phyloP scores from a whole-genome alignment of 2,888 invertebrate genomes.

The Podabrus alpinus region DNA sequence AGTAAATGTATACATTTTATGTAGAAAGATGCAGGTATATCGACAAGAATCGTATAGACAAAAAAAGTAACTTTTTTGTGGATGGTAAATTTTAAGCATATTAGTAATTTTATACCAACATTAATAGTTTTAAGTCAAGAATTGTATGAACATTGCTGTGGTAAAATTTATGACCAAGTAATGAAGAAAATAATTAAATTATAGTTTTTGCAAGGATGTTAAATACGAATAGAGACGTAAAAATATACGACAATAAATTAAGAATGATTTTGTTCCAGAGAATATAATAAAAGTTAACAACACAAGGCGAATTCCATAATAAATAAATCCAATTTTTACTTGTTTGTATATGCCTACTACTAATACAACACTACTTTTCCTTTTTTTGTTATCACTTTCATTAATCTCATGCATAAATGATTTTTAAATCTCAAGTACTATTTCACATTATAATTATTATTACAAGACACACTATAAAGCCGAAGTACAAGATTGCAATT shows the following conservation, averaged over 20 bases:
- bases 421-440: background rate
- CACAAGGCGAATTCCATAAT: background rate
- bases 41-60: background rate
- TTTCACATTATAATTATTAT: background rate
- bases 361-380: background rate
- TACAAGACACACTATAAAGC: background rate
- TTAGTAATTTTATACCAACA: background rate
- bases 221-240: background rate
- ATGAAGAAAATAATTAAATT: background rate
- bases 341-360: background rate
- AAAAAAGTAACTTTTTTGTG: background rate
- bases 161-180: background rate
- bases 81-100: background rate
- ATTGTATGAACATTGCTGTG: background rate
- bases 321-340: background rate
- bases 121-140: background rate
- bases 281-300: background rate
- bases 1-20: no score
- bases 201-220: background rate
- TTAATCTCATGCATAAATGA: background rate
- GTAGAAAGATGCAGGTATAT: background rate
- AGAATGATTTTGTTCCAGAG: background rate
- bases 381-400: background rate
- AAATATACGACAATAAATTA: background rate
- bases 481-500: background rate